Conservation (phyloP, 2,888 invertebrate genomes). For the Drosophila meridionalis region DNA sequence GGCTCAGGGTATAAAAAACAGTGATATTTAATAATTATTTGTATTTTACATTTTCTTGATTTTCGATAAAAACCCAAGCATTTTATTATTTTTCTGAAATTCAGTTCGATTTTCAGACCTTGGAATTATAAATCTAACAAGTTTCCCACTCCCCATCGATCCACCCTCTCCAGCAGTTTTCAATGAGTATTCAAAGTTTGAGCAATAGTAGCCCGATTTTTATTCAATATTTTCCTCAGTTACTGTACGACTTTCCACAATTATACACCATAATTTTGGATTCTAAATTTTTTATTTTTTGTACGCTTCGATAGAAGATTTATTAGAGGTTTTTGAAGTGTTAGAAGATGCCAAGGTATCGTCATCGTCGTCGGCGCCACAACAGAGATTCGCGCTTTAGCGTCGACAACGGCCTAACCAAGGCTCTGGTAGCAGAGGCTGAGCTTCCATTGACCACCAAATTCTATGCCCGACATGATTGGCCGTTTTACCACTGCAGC, state of each 20-base stretch:
- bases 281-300: conserved; percentile 1
- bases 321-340: not conserved
- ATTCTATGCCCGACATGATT: conserved; percentile 73
- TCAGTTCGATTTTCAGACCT: too few species aligned
- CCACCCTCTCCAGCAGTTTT: not conserved
- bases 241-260: not conserved
- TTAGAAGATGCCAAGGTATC: not conserved
- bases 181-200: not conserved
- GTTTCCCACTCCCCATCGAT: not conserved
- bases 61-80: too few species aligned
- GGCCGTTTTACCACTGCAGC: conserved; percentile 62
- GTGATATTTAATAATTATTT: too few species aligned
- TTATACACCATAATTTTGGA: not conserved
- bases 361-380: not conserved
- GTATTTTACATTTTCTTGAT: too few species aligned
- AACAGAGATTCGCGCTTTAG: too few species aligned
- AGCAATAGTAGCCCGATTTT: not conserved
- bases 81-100: too few species aligned
- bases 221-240: not conserved
- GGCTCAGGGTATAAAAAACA: too few species aligned
- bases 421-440: conserved; percentile 18
- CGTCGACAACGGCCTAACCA: not conserved
- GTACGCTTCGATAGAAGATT: not conserved
- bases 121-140: not conserved
- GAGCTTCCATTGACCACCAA: conserved; percentile 63